A percentile compares a stretch with the other conserved stretches of the same genome.
Evolutionary conservation across 1,140 invertebrate species (phyloP).

Genomic region (Aricia agestis): DNA sequence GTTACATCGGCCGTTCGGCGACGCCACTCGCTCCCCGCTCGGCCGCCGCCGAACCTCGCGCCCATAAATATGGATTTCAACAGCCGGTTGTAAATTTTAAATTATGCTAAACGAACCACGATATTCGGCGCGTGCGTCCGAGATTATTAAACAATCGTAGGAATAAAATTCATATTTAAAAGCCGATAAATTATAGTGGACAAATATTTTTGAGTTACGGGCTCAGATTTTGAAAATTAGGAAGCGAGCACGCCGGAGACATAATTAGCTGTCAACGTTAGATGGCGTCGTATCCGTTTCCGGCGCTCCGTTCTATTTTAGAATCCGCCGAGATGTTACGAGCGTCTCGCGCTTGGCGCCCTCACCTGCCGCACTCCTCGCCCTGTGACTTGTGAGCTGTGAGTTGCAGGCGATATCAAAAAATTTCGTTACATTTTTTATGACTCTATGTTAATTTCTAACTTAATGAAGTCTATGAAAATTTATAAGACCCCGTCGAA

Average conservation of each 20-base stretch:
- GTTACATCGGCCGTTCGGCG: conserved; percentile 32
- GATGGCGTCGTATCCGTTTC: conserved; percentile 63
- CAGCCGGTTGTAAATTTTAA: conserved; percentile 58
- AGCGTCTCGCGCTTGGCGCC: conserved; percentile 30
- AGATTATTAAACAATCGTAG: conserved; percentile 21
- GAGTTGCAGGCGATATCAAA: conserved; percentile 54
- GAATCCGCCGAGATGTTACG: conserved; percentile 53
- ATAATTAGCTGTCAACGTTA: conserved; percentile 70
- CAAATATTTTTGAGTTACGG: conserved; percentile 16
- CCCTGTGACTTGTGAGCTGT: conserved; percentile 47
- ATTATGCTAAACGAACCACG: conserved; percentile 52
- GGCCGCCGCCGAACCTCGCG: conserved; percentile 29
- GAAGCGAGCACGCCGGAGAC: conserved; percentile 60
- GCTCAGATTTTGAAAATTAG: conserved; percentile 46
- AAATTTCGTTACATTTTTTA: conserved; percentile 72
- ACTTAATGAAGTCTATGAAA: conserved; percentile 75
- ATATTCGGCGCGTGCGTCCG: conserved; percentile 37
- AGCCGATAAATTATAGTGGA: conserved; percentile 13
- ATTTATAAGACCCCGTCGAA: conserved; percentile 64
- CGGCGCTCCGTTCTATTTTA: conserved; percentile 64
- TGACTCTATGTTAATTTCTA: conserved; percentile 74
- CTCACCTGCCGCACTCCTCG: conserved; percentile 64
- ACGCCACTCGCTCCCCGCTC: conserved; percentile 34
- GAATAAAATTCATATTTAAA: conserved; percentile 17
- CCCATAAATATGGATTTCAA: conserved; percentile 61